These are phyloP conservation scores for Nettapus auritus DNA, from an alignment of 2,113 vertebrate species.

Conservation along the genomic window DNA sequence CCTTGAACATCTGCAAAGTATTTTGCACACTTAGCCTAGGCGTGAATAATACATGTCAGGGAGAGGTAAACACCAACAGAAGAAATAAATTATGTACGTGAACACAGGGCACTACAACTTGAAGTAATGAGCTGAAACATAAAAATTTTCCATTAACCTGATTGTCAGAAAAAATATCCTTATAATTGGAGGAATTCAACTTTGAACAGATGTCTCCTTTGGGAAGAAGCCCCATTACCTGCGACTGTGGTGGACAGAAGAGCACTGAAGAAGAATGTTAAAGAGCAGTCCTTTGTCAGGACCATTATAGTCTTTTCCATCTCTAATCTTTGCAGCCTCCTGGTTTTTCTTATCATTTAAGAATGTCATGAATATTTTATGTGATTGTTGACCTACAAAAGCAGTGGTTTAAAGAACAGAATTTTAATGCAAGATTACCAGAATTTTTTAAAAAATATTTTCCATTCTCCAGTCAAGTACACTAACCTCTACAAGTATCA, in stretches of 20 bases:
- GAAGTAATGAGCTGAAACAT: constrained; percentile 39
- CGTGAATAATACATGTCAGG: constrained; percentile 53
- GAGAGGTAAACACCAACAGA: constrained; percentile 58
- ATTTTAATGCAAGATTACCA: neutral
- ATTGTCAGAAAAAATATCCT: neutral
- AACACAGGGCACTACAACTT: constrained; percentile 24
- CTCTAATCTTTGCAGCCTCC: neutral
- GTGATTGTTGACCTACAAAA: neutral
- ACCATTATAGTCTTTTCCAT: neutral
- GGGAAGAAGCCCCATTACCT: neutral
- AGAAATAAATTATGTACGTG: constrained; percentile 69
- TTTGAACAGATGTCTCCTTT: neutral
- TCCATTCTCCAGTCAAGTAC: neutral
- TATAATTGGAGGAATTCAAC: constrained; percentile 6
- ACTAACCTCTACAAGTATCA: neutral
- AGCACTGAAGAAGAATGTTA: neutral
- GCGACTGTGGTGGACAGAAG: neutral
- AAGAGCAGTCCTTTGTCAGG: neutral
- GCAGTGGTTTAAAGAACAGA: neutral
- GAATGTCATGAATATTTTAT: neutral
- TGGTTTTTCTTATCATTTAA: neutral
- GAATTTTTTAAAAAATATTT: neutral
- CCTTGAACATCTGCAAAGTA: constrained; percentile 51
- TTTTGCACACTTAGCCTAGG: constrained; percentile 41
- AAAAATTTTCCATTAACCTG: constrained; percentile 55